Conservation (phyloP, 2,888 invertebrate genomes). For the Perithous albicinctus region DNA sequence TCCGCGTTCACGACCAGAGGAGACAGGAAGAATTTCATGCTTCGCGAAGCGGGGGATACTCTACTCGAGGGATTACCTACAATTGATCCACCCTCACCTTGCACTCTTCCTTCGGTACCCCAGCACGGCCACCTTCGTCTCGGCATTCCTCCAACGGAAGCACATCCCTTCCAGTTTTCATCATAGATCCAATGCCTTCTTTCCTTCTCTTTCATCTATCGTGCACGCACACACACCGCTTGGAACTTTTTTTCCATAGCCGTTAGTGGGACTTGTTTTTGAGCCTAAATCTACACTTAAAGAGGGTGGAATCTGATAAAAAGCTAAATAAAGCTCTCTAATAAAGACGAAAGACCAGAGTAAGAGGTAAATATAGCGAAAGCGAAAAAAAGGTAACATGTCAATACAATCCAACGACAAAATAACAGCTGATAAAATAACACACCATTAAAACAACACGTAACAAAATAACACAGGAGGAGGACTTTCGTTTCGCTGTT, state of each 20-base stretch:
- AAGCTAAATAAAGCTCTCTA: too few species aligned
- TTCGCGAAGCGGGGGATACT: conserved; percentile 81
- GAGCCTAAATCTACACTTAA: too few species aligned
- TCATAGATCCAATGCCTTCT: conserved; percentile 50
- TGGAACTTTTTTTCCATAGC: conserved; percentile 7
- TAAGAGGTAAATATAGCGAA: neutral
- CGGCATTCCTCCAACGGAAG: conserved; percentile 52
- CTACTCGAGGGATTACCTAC: conserved; percentile 83
- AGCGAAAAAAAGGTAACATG: too few species aligned
- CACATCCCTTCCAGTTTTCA: conserved; percentile 47
- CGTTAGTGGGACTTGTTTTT: too few species aligned
- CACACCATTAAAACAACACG: too few species aligned
- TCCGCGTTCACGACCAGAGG: conserved; percentile 28
- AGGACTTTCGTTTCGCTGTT: too few species aligned
- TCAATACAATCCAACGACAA: too few species aligned
- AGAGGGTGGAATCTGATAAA: too few species aligned
- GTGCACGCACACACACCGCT: neutral
- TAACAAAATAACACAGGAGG: too few species aligned
- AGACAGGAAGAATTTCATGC: conserved; percentile 83
- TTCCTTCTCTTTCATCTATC: conserved; percentile 60
- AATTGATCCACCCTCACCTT: conserved; percentile 80
- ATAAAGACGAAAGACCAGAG: neutral
- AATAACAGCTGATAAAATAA: too few species aligned
- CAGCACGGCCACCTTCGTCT: conserved; percentile 70
- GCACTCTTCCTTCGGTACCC: conserved; percentile 68